Conservation (phyloP, 2,888 invertebrate species). For the Polyommatus iphigenia region DNA sequence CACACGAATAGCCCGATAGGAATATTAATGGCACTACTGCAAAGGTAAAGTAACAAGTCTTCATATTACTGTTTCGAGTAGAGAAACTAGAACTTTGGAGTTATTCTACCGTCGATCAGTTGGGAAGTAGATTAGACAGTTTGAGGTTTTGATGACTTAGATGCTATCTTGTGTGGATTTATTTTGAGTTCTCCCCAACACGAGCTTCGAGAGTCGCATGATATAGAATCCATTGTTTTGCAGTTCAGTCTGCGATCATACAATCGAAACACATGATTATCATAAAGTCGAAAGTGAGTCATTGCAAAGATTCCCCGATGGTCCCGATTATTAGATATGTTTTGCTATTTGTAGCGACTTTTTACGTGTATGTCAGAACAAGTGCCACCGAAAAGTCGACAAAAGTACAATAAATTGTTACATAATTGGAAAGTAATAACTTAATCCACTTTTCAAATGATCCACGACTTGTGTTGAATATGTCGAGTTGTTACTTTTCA, state of each 20-base stretch:
- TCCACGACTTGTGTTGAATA: not conserved
- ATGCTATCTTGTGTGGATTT: conserved; percentile 32
- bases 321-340: conserved; percentile 28
- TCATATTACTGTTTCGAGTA: conserved; percentile 52
- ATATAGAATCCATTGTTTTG: conserved; percentile 14
- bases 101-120: conserved; percentile 27
- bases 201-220: conserved; percentile 33
- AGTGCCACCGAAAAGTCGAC: conserved; percentile 1
- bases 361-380: conserved; percentile 16
- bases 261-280: not conserved
- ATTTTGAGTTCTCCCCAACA: conserved; percentile 31
- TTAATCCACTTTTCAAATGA: conserved; percentile 12
- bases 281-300: not conserved
- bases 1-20: conserved; percentile 95
- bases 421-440: conserved; percentile 27
- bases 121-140: conserved; percentile 38
- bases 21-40: conserved; percentile 96
- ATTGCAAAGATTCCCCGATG: conserved; percentile 12
- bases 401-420: not conserved
- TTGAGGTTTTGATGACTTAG: conserved; percentile 34
- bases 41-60: conserved; percentile 87
- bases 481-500: conserved; percentile 29
- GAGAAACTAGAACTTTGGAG: conserved; percentile 46
- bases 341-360: conserved; percentile 28
- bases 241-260: conserved; percentile 18